Base-by-base conservation (phyloP, 2,888 invertebrate species). In the Eubasilissa splendida region DNA sequence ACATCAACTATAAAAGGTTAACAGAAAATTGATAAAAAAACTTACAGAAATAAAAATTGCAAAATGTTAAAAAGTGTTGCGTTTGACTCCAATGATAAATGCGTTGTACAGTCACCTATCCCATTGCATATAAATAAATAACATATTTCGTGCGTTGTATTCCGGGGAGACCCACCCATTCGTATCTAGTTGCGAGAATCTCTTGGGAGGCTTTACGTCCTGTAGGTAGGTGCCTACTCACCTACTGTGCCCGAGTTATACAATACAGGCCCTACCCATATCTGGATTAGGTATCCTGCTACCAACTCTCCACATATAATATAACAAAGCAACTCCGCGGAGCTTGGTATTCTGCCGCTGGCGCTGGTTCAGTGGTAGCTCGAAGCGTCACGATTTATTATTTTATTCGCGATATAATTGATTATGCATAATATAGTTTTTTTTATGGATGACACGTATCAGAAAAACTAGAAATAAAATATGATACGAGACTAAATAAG, bases 311-410 rank as follows among this genome's bases (percentile, higher is more conserved):
- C 56, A 71, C 71, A 71, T 54, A 71, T 56, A 71, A 66, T 68
- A 66, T 66, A 33, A 77, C 68, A 77, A 77, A 77, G 77, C 77
- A 77, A 77, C 66, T 77, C 77, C 54, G 77, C 77, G 66, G 54
- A 77, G 77, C 77, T 77, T 68, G 77, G 76, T 65, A 75, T 59
- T 75, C 33, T 63, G 33, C 33, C 50, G 68, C 68, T 50, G 50
- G 68, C 42, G 68, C n/a, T 50, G 68, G 58, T 9, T n/a, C 58
- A 42, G 58, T n/a, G 58, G 58, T 50, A 50, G 68, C 66, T 66
- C 58, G 53, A 12, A 12, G 14, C 9, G 63, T 60, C 68, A 42
- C 42, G 50, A n/a, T 58, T 12, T 59, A 59, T 70, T 10, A 11
- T 10, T 50, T 22, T 50, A 12, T n/a, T 4, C 22, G 22, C 1